These are phyloP conservation scores for Drosophila sulfurigaster DNA, from an alignment of 1,140 invertebrate genomes.

Conservation along the genomic window DNA sequence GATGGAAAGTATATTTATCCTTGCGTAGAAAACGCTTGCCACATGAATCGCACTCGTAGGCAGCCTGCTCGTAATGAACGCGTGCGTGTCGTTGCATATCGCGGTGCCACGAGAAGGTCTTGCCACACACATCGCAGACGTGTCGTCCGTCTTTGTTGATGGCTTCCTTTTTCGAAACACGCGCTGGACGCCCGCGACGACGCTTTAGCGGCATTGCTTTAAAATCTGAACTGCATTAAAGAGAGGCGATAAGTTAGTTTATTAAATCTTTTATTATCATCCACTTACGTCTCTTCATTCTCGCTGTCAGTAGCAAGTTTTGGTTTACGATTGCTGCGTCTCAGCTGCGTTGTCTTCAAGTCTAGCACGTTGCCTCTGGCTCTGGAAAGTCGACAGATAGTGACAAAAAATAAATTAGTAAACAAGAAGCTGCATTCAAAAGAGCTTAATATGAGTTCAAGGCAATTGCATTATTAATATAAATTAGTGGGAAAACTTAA, in stretches of 20 bases:
- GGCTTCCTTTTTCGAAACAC: constrained; percentile 22
- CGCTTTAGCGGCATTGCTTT: constrained; percentile 37
- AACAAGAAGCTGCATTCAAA: neutral
- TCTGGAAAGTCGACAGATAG: neutral
- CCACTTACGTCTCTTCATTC: constrained; percentile 34
- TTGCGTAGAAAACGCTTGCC: constrained; percentile 70
- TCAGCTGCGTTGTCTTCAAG: constrained; percentile 26
- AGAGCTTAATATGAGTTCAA: too few species aligned
- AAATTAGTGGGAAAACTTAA: too few species aligned
- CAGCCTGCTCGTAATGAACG: constrained; percentile 53
- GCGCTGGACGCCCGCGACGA: constrained; percentile 59
- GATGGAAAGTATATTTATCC: constrained; percentile 67
- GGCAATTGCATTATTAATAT: too few species aligned
- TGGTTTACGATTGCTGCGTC: constrained; percentile 51
- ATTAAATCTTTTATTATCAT: neutral
- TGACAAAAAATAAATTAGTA: neutral
- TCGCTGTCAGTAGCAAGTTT: constrained; percentile 48
- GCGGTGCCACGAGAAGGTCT: constrained; percentile 71
- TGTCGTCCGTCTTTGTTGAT: constrained; percentile 51
- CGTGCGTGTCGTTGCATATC: constrained; percentile 72
- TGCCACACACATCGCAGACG: constrained; percentile 57
- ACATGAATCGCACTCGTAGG: constrained; percentile 55
- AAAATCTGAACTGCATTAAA: neutral
- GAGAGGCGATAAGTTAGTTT: neutral
- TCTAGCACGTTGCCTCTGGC: constrained; percentile 10